Conservation (phyloP, 2,888 invertebrate genomes). For the Agapostemon virescens region DNA sequence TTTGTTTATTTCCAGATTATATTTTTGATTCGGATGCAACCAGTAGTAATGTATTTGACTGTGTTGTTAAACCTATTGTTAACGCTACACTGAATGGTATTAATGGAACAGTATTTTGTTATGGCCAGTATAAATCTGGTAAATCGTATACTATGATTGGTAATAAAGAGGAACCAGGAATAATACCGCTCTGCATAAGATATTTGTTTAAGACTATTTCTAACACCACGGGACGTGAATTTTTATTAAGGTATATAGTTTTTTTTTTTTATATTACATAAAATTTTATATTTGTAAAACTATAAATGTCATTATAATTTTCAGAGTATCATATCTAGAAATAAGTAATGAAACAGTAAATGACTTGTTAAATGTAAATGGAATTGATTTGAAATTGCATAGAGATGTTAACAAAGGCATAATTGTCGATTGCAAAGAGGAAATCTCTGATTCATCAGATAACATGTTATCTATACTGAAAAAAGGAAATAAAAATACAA, state of each 20-base stretch:
- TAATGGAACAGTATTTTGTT: constrained; percentile 94
- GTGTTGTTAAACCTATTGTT: constrained; percentile 87
- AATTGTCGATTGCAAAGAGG: constrained; percentile 85
- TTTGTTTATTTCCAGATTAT: constrained; percentile 83
- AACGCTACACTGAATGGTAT: constrained; percentile 88
- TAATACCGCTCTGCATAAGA: constrained; percentile 88
- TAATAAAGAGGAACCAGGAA: constrained; percentile 85
- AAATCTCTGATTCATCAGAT: constrained; percentile 84
- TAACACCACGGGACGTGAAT: constrained; percentile 85
- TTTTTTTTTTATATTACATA: neutral
- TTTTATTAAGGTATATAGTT: constrained; percentile 84
- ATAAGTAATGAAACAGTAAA: constrained; percentile 92
- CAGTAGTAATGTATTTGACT: constrained; percentile 84
- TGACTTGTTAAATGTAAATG: constrained; percentile 86
- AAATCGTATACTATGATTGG: constrained; percentile 94
- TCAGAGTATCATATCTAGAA: constrained; percentile 91
- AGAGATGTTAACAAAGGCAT: constrained; percentile 84
- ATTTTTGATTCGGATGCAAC: constrained; percentile 86
- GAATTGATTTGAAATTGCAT: constrained; percentile 84
- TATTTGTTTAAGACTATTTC: constrained; percentile 87
- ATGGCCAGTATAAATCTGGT: constrained; percentile 95
- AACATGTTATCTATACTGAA: constrained; percentile 84
- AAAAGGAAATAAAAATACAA: constrained; percentile 86
- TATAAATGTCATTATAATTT: constrained; percentile 17
- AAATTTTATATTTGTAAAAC: neutral